A percentile compares a stretch with the other conserved stretches of the same genome.
Conservation (phyloP, 2,113 vertebrate genomes). For the Danionella cerebrum region DNA sequence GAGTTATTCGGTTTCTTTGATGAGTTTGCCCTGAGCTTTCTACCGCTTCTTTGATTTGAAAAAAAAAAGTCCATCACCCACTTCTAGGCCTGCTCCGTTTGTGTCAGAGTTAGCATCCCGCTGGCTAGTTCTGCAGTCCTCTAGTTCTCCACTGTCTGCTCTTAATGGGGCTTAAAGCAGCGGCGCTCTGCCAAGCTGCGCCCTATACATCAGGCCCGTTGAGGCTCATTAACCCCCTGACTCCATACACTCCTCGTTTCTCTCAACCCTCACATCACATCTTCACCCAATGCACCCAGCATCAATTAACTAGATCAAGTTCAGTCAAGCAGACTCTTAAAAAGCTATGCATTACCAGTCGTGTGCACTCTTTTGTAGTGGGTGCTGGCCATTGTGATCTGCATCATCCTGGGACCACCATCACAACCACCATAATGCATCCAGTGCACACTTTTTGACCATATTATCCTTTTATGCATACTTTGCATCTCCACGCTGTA, state of each 20-base stretch:
- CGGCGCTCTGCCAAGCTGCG: slow-evolving; percentile 15
- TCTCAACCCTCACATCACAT: background rate
- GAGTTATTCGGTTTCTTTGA: too few relatives aligned
- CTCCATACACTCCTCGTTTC: slow-evolving; percentile 27
- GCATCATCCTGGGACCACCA: too few relatives aligned
- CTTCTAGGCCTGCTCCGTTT: background rate
- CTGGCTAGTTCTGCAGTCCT: background rate
- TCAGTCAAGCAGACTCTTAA: background rate
- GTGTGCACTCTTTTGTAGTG: too few relatives aligned
- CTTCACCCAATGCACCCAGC: slow-evolving; percentile 4
- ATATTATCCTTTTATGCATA: too few relatives aligned
- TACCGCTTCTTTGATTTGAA: too few relatives aligned
- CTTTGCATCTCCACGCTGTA: background rate
- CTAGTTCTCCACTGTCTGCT: slow-evolving; percentile 37
- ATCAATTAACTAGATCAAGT: background rate
- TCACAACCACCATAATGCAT: too few relatives aligned
- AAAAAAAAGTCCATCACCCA: too few relatives aligned
- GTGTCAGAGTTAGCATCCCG: background rate
- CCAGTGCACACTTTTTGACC: background rate
- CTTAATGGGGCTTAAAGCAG: slow-evolving; percentile 43
- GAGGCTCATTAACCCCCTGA: slow-evolving; percentile 42
- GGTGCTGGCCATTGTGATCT: too few relatives aligned
- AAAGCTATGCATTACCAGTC: background rate
- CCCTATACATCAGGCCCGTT: slow-evolving; percentile 32
- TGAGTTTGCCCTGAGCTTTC: background rate